Percentiles rank a stretch among this genome's conserved stretches.
phyloP scores from a whole-genome alignment of 2,113 vertebrate genomes.

The Smithornis capensis region DNA sequence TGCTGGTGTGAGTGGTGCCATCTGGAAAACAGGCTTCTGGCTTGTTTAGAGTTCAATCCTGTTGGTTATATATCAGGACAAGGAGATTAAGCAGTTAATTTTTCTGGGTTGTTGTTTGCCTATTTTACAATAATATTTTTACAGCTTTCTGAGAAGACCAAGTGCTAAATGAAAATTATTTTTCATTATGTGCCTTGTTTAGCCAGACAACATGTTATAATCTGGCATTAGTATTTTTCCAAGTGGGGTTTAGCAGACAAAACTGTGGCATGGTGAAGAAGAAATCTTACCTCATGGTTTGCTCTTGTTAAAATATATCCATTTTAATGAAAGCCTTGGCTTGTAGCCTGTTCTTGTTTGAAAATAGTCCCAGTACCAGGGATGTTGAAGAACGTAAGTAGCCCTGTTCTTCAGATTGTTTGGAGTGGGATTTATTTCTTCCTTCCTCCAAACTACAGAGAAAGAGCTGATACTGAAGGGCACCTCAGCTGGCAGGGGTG shows the following conservation, averaged over 20 bases:
- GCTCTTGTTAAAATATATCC: slow-evolving; percentile 12
- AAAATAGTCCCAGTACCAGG: background rate
- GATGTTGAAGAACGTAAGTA: background rate
- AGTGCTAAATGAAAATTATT: slow-evolving; percentile 18
- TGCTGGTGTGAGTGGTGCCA: background rate
- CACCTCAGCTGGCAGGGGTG: background rate
- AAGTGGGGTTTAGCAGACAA: slow-evolving; percentile 1
- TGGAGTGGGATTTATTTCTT: background rate
- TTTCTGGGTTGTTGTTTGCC: background rate
- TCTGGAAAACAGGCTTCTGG: background rate
- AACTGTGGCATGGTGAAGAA: background rate
- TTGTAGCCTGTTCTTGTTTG: background rate
- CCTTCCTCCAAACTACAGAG: background rate
- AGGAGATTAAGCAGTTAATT: slow-evolving; percentile 25
- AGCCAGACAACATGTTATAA: background rate
- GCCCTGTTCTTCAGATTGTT: background rate
- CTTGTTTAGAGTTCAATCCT: background rate
- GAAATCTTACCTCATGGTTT: background rate
- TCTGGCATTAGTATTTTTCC: slow-evolving; percentile 15
- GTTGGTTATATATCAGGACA: background rate
- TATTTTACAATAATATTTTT: slow-evolving; percentile 32
- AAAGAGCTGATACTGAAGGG: background rate
- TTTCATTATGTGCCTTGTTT: slow-evolving; percentile 23
- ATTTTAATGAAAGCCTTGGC: background rate
- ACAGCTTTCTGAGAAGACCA: background rate